Conservation (phyloP, 2,113 vertebrate genomes). For the Colinus virginianus region DNA sequence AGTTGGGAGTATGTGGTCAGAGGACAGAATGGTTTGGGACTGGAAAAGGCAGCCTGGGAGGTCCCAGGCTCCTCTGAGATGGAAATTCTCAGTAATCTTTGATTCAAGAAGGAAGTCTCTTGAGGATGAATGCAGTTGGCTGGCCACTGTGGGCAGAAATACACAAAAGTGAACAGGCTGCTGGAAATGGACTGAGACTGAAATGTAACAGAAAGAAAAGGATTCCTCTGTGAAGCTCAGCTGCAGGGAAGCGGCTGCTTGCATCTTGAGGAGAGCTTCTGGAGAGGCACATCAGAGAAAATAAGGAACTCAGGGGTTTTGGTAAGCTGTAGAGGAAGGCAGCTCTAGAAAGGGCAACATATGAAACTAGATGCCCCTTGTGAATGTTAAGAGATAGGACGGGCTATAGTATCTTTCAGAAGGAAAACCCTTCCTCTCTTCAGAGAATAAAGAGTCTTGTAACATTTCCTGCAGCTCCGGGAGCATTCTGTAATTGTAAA, state of each 20-base stretch:
- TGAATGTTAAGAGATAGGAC: neutral
- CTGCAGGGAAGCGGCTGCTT: neutral
- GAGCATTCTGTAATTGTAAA: neutral
- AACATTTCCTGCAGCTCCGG: neutral
- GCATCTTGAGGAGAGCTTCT: neutral
- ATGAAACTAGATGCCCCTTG: neutral
- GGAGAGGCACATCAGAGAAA: neutral
- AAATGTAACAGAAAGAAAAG: neutral
- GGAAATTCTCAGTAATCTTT: neutral
- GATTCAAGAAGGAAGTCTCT: neutral
- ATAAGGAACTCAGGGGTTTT: neutral
- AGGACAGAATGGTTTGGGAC: neutral
- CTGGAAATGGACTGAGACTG: slow-evolving; percentile 16
- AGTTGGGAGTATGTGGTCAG: neutral
- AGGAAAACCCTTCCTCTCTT: neutral
- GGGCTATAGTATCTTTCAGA: neutral
- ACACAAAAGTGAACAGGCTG: neutral
- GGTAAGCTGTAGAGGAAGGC: neutral
- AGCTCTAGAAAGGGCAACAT: neutral
- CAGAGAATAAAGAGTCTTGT: neutral
- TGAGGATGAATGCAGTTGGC: neutral
- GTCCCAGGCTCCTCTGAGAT: neutral
- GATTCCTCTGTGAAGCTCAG: neutral
- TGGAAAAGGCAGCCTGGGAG: neutral
- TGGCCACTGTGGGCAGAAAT: neutral